Evolutionary conservation across 2,888 invertebrate species (phyloP), one percentile per base, ranked within the genome.

Genomic region (Pseudococcus viburni): DNA sequence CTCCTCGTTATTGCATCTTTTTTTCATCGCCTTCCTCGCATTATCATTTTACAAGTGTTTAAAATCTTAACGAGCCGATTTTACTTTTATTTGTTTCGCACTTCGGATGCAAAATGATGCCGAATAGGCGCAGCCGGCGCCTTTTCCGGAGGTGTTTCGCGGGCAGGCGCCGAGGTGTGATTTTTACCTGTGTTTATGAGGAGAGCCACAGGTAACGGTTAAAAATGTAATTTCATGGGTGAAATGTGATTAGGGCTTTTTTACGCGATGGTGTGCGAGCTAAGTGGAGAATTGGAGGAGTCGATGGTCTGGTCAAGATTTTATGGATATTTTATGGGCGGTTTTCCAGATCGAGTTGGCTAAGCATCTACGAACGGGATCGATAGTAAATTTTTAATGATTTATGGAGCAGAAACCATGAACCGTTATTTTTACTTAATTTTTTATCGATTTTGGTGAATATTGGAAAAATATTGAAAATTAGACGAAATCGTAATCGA

Each of bases 11-110:
- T 55, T 55, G 15, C 48, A 15, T 15, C 26, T 33, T 51, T 15
- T 51, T 51, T 51, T 12, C 48, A 15, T 51, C 48, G 48, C 42
- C 42, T 42, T 6, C 42, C 42, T 42, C 42, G 8, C 12, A 12
- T 51, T 51, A 15, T 51, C 15, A 51, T 55, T 55, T n/a, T 55
- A 55, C 5, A 55, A 55, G 55, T 55, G 15, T 55, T 55, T 55
- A 55, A 55, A 55, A 55, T 55, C n/a, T 55, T 55, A 55, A 55
- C 55, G 55, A 55, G 55, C 55, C 2, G n/a, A n/a, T 55, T 55
- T 55, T 51, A 51, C 15, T 51, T 51, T 51, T 55, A 55, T 55
- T 55, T 55, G n/a, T 55, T 55, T 55, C 55, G 55, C 55, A 55
- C 17, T 55, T 55, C 3, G 55, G n/a, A n/a, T n/a, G n/a, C 0